Conservation (phyloP, 2,888 invertebrate genomes). For the Caradrina clavipalpis region DNA sequence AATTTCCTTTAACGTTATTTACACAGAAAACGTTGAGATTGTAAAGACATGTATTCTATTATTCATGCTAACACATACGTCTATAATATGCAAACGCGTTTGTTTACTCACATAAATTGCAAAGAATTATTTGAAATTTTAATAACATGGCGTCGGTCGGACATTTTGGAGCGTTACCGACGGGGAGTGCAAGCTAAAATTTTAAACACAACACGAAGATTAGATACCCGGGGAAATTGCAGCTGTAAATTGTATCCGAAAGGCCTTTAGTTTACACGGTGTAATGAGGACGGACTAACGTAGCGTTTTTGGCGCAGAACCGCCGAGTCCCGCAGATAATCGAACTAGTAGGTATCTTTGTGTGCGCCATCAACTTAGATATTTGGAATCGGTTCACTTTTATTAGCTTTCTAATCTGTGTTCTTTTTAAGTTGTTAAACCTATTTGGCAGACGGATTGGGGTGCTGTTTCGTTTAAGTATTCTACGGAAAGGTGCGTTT, state of each 20-base stretch:
- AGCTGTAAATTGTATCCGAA: constrained; percentile 58
- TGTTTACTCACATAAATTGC: constrained; percentile 63
- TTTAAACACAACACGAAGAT: constrained; percentile 58
- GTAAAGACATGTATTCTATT: constrained; percentile 43
- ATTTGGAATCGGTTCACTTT: constrained; percentile 20
- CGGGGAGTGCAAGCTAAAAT: constrained; percentile 57
- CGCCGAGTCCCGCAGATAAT: constrained; percentile 16
- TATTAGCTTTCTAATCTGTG: constrained; percentile 28
- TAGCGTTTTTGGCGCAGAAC: constrained; percentile 52
- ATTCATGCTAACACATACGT: constrained; percentile 54
- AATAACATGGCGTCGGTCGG: constrained; percentile 50
- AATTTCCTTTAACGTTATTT: constrained; percentile 22
- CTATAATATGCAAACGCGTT: constrained; percentile 59
- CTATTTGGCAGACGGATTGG: background rate
- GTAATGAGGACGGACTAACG: constrained; percentile 44
- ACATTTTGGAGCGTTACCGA: constrained; percentile 43
- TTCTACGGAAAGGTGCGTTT: background rate
- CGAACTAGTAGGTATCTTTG: constrained; percentile 22
- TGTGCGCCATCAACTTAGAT: constrained; percentile 25
- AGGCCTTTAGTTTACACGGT: constrained; percentile 50
- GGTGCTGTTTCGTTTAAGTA: background rate
- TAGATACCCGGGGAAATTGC: constrained; percentile 58
- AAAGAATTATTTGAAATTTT: constrained; percentile 63
- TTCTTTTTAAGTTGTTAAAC: background rate
- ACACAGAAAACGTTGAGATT: constrained; percentile 16